Evolutionary conservation across 2,113 vertebrate genomes (phyloP), one percentile per base, ranked within the genome.

Genomic region (Strix aluco): DNA sequence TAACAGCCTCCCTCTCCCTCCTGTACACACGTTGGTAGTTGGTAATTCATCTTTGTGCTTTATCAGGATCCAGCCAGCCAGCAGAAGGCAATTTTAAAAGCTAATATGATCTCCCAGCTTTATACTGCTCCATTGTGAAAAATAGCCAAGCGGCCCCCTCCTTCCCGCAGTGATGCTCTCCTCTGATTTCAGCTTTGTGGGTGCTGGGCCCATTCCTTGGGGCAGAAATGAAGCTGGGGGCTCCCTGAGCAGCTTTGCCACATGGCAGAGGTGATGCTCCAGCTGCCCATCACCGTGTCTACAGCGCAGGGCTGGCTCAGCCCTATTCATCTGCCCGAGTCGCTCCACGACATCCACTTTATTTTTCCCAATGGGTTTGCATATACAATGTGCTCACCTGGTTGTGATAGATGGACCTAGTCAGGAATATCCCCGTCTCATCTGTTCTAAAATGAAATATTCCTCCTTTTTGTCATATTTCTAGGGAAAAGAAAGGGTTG

Each of bases 371-470:
- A 2, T 6, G 25, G 46, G 1, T 42, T 27, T 51, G 55, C 26
- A 10, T 13, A 34, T 13, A 11, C 13, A 16, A 10, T 15, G 15
- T 2, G 1, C 30, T 49, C 10, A 1, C 30, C 40, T 67, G 18
- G 14, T 12, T 32, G 26, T 19, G n/a, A 40, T 34, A 58, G 74
- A 72, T 16, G 23, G 32, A 44, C 10, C 32, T n/a, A 7, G 32
- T 21, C 36, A 25, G 67, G 52, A 80, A n/a, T 57, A 57, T 47
- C 40, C 70, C 57, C 8, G 0, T 21, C 47, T 18, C 18, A 12
- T 13, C 20, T 23, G 12, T 34, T 46, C 27, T 32, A 18, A 67
- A 66, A 32, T 30, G 44, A 59, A 46, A 52, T 47, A 61, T 47
- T 83, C 54, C n/a, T 57, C 11, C n/a, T 81, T 65, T 65, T 51